phyloP scores from a whole-genome alignment of 2,888 invertebrate genomes.

The Dione vanillae region DNA sequence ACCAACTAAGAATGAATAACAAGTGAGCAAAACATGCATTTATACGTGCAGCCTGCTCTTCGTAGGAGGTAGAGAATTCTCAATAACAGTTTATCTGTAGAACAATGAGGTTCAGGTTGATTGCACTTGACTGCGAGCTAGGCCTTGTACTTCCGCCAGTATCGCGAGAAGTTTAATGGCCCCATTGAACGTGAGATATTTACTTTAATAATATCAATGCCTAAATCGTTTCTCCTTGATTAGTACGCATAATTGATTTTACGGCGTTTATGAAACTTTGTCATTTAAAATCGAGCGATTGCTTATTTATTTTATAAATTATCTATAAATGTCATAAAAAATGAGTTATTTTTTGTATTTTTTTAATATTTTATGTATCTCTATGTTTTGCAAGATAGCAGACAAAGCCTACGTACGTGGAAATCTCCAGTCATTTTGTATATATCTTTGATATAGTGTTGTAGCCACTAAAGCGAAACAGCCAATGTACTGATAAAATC shows the following conservation, averaged over 20 bases:
- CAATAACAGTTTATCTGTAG: conserved; percentile 49
- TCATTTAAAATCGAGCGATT: not conserved
- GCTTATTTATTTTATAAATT: not conserved
- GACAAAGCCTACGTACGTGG: too few species aligned
- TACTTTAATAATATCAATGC: conserved; percentile 28
- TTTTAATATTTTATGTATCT: not conserved
- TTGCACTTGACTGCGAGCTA: conserved; percentile 73
- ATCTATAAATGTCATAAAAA: not conserved
- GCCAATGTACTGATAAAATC: too few species aligned
- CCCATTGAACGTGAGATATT: conserved; percentile 53
- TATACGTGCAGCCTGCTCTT: conserved; percentile 42
- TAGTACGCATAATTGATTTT: not conserved
- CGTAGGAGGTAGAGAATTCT: conserved; percentile 51
- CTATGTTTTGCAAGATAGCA: too few species aligned
- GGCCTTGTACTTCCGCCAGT: conserved; percentile 65
- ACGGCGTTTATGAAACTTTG: conserved; percentile 3
- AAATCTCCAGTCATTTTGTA: too few species aligned
- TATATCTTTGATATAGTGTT: too few species aligned
- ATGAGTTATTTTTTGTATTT: not conserved
- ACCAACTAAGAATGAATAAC: not conserved
- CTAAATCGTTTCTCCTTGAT: not conserved
- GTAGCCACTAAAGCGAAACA: too few species aligned
- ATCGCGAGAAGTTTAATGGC: conserved; percentile 57
- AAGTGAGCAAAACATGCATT: conserved; percentile 48
- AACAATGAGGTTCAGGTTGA: conserved; percentile 80